These are phyloP conservation scores for Drosophila ezoana DNA, from an alignment of 2,888 invertebrate genomes.

Conservation along the genomic window DNA sequence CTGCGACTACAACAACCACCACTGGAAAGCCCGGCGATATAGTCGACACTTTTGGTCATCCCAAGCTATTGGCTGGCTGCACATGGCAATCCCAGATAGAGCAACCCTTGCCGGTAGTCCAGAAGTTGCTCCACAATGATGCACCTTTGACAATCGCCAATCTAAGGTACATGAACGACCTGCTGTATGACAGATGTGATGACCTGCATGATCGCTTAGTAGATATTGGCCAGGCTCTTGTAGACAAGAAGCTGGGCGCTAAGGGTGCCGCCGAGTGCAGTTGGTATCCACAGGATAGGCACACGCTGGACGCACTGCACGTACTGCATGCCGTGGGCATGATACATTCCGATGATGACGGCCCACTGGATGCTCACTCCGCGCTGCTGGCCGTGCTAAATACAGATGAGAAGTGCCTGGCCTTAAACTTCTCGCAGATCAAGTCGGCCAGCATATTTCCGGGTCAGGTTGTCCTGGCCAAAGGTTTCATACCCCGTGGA, in stretches of 20 bases:
- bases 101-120: conserved; percentile 83
- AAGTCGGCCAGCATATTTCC: conserved; percentile 84
- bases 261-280: conserved; percentile 76
- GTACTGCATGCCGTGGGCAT: conserved; percentile 88
- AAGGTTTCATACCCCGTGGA: conserved; percentile 90
- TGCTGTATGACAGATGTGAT: conserved; percentile 79
- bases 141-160: conserved; percentile 79
- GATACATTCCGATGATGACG: conserved; percentile 90
- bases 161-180: conserved; percentile 85
- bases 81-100: conserved; percentile 77
- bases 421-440: conserved; percentile 85
- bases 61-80: conserved; percentile 85
- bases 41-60: conserved; percentile 87
- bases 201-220: conserved; percentile 82
- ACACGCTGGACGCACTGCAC: conserved; percentile 77
- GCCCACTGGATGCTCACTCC: conserved; percentile 89
- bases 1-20: conserved; percentile 6
- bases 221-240: conserved; percentile 80
- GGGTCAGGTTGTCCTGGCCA: conserved; percentile 87
- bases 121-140: conserved; percentile 86
- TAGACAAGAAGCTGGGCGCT: conserved; percentile 78
- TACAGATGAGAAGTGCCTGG: conserved; percentile 86
- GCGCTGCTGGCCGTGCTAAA: conserved; percentile 89
- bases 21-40: conserved; percentile 86
- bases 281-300: conserved; percentile 81